Percentiles rank a stretch among this genome's conserved stretches.
These are phyloP conservation scores for Semaprochilodus insignis DNA, from an alignment of 2,797 vertebrate genomes.

Conservation along the genomic window DNA sequence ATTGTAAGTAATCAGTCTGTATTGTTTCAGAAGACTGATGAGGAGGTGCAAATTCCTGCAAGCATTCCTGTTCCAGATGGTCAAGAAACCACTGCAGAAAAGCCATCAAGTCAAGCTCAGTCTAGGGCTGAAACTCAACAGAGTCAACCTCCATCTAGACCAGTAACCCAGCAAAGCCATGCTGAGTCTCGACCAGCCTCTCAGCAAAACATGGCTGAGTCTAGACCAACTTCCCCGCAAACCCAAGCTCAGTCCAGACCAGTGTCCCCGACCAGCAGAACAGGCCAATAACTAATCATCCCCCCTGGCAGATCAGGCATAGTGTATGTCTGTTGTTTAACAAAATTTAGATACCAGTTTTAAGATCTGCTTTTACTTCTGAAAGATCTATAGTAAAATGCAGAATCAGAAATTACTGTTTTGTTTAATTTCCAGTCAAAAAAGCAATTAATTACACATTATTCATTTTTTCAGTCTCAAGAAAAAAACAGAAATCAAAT, in stretches of 20 bases:
- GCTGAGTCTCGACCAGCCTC: slow-evolving; percentile 4
- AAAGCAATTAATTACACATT: too few species aligned
- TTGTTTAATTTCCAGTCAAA: too few species aligned
- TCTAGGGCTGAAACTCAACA: slow-evolving; percentile 11
- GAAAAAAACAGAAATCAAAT: too few species aligned
- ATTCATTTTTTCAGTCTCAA: too few species aligned
- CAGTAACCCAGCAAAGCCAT: slow-evolving; percentile 15
- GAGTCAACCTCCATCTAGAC: slow-evolving; percentile 17
- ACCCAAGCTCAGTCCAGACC: slow-evolving; percentile 17
- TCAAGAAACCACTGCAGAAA: slow-evolving; percentile 17
- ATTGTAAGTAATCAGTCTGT: slow-evolving; percentile 8
- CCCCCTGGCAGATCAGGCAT: too few species aligned
- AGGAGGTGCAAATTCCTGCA: neutral
- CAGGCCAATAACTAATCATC: neutral
- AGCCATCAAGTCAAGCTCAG: slow-evolving; percentile 4
- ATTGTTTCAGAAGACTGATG: slow-evolving; percentile 26
- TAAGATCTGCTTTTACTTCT: too few species aligned
- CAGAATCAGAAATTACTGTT: too few species aligned
- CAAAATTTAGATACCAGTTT: too few species aligned
- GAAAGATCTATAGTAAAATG: too few species aligned
- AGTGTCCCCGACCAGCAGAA: neutral
- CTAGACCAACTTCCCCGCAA: neutral
- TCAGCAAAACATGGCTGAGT: neutral
- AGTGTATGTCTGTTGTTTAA: too few species aligned
- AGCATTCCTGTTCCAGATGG: slow-evolving; percentile 12